Evolutionary conservation across 2,113 vertebrate genomes (phyloP), one percentile per base, ranked within the genome.

Genomic region (Pongo abelii): DNA sequence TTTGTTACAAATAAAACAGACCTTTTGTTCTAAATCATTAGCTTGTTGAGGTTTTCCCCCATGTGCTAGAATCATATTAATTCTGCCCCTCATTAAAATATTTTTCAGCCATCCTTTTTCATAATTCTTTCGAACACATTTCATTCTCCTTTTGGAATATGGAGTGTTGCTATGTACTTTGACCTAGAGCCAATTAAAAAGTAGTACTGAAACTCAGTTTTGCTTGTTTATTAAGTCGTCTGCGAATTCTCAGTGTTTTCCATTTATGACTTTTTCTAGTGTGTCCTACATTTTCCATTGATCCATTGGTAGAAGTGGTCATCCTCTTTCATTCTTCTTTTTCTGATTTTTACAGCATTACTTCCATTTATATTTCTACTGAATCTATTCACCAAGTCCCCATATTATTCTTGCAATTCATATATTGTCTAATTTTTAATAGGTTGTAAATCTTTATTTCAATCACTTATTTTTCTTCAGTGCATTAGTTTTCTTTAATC

Each of bases 401-500:
- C 35, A 13, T 64, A 90, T 38, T 93, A n/a, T 61, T 64, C 40
- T 88, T 55, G 30, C 25, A 92, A 0, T 89, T 94, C 18, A 8
- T 91, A 11, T 88, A 52, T 48, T 90, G 3, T 61, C 93, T 89
- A 52, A 64, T 92, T 95, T 95, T 96, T 43, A 70, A 32, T 27
- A 64, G 13, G 14, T 89, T 43, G 3, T 70, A 61, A 84, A 50
- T 88, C 38, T 43, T 91, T 84, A n/a, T 46, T 92, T 67, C 27
- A 59, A 14, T 75, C 27, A 55, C 18, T 32, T 74, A 0, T 55
- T 50, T 77, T 70, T 69, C 17, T 90, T 77, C 32, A 81, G 0
- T 61, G 17, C 8, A 57, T 64, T 9, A 77, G 32, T 50, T 95
- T 40, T 43, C 52, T 75, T 77, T 48, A 55, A 78, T 50, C 38